Percentiles rank a stretch among this genome's conserved stretches.
These are phyloP conservation scores for Pteruthius melanotis DNA, from an alignment of 2,113 vertebrate genomes.

Conservation along the genomic window DNA sequence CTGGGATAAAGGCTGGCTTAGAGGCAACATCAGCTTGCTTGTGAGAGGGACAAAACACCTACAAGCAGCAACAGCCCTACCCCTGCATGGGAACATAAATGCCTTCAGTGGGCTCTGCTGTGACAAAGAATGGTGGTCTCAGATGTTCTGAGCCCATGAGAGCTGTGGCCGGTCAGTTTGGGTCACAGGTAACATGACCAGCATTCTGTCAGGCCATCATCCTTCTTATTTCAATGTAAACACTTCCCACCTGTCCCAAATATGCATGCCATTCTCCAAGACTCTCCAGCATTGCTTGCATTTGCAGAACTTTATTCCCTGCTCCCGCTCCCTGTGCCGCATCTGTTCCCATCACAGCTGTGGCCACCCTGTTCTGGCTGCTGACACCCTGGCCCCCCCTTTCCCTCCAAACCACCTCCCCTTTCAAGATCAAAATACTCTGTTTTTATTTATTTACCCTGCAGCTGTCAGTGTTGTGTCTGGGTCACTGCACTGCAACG, in stretches of 20 bases:
- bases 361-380: slow-evolving; percentile 65
- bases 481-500: slow-evolving; percentile 78
- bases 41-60: background rate
- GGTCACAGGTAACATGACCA: slow-evolving; percentile 79
- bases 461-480: slow-evolving; percentile 99
- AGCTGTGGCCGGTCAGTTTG: slow-evolving; percentile 68
- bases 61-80: background rate
- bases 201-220: slow-evolving; percentile 61
- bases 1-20: background rate
- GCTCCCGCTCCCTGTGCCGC: slow-evolving; percentile 56
- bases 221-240: slow-evolving; percentile 87
- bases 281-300: slow-evolving; percentile 82
- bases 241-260: slow-evolving; percentile 88
- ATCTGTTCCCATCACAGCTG: slow-evolving; percentile 86
- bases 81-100: background rate
- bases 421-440: slow-evolving; percentile 78
- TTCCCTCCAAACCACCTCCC: slow-evolving; percentile 3
- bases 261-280: slow-evolving; percentile 79
- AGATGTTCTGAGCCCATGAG: background rate
- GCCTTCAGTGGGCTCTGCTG: background rate
- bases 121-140: background rate
- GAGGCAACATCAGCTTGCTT: background rate
- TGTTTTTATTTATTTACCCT: slow-evolving; percentile 89
- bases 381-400: slow-evolving; percentile 39
- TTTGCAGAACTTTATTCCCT: slow-evolving; percentile 69